Conservation (phyloP, 1,140 invertebrate species). For the Drosophila parvula region DNA sequence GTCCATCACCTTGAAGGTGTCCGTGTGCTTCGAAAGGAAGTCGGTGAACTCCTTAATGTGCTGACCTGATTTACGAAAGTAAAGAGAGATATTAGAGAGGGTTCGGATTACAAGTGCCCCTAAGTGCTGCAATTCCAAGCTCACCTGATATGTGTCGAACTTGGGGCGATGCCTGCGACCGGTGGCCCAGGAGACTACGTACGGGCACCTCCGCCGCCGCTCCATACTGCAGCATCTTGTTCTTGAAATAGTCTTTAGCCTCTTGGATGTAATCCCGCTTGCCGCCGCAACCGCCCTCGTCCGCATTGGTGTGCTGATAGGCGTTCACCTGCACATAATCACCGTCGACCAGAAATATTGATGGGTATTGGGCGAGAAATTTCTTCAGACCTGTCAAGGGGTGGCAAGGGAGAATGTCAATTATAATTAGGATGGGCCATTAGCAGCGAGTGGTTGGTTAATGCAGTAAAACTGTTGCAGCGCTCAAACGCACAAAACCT, state of each 20-base stretch:
- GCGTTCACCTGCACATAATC: conserved; percentile 96
- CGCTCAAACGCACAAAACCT: conserved; percentile 20
- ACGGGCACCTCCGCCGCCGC: conserved; percentile 96
- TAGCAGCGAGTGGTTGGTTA: conserved; percentile 48
- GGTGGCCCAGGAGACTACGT: conserved; percentile 95
- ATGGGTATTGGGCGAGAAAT: conserved; percentile 95
- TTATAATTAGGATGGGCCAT: conserved; percentile 70
- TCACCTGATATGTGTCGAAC: conserved; percentile 95
- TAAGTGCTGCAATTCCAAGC: neutral
- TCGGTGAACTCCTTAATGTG: conserved; percentile 97
- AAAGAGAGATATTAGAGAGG: neutral
- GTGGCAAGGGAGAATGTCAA: conserved; percentile 45
- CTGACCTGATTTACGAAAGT: conserved; percentile 86
- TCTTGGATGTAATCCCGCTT: conserved; percentile 95
- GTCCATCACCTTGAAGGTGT: conserved; percentile 94
- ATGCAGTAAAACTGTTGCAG: conserved; percentile 71
- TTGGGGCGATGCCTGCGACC: conserved; percentile 97
- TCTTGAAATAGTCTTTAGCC: conserved; percentile 97
- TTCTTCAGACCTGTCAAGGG: conserved; percentile 90
- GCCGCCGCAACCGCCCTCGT: conserved; percentile 85
- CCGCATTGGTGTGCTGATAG: conserved; percentile 86
- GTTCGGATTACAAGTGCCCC: neutral
- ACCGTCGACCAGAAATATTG: conserved; percentile 95
- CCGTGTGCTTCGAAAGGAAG: conserved; percentile 93
- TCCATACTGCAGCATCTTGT: conserved; percentile 95